Base-by-base conservation (phyloP, 2,797 vertebrate species). In the Kryptolebias ocellatus region DNA sequence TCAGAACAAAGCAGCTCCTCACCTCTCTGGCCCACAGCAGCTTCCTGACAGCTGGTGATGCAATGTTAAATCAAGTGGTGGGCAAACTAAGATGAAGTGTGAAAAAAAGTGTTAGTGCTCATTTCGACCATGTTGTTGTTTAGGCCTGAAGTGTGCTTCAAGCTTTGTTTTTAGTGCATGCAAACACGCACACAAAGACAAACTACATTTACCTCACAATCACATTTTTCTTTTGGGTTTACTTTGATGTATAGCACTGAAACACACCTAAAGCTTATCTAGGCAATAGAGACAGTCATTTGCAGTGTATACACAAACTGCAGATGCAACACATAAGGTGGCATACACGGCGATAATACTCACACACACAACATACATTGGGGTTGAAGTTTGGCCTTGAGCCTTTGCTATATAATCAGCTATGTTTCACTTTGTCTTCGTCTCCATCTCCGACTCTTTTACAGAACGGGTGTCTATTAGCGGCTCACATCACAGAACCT, bases 1-100 rank as follows among this genome's bases (percentile, higher is more conserved):
- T 84, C 84, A 91, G 84, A 92, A 93, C 91, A 94, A 92, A 93
- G 91, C 84, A 84, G 70, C 83, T 60, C 55, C 73, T 91, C 88
- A 87, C 85, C 86, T 90, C 84, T 80, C 71, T 46, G 79, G 86
- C 87, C 86, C 82, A 77, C 82, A 80, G 67, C 75, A 64, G 82
- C 87, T 88, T 87, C 83, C 85, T 71, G 81, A 83, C 51, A 74
- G 82, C 81, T 73, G 54, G 64, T 59, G 77, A 85, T 84, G 84
- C 82, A 74, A 83, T 17, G 68, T 42, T 73, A 78, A 85, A 88
- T 86, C 81, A 89, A 88, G 87, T 84, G 78, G 83, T 74, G 65
- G 70, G 78, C 81, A 87, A 86, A 88, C 85, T 84, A 81, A 83
- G 72, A 54, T 76, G 66, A 58, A 76, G 66, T 50, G 76, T 55